Base-by-base conservation (phyloP, 2,888 invertebrate genomes). In the Ecliptopera silaceata region DNA sequence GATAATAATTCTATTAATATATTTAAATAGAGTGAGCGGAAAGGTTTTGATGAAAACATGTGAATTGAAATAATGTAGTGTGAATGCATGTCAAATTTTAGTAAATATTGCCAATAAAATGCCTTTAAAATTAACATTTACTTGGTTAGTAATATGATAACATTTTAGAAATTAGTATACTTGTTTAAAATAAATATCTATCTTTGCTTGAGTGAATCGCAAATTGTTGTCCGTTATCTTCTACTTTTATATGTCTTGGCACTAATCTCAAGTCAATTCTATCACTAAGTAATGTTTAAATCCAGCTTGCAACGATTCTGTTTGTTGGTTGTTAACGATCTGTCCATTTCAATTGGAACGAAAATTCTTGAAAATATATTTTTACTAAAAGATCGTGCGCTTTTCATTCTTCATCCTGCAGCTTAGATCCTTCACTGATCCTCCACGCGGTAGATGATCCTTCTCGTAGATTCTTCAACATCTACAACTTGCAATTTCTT, bases 301-400 rank as follows among this genome's bases (percentile, higher is more conserved):
- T 88, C 84, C 88, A 85, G 87, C 88, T 87, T 80, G 71, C 52
- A 69, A 73, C 74, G 65, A 75, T 70, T 82, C 80, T 75, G 74
- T 74, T 72, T 80, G 70, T 78, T 74, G 60, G 74, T 79, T 82
- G 80, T 79, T 81, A 74, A 83, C 79, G 64, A 83, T 83, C 84
- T 88, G 87, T 91, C 88, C 88, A 85, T 88, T 83, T 82, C 80
- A 64, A 84, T 82, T 85, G 81, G 82, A 84, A 80, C 76, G 68
- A 82, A 68, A 83, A 80, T 86, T 84, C 81, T 84, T 70, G 74
- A 79, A 88, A 88, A 89, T 89, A 89, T 89, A 90, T 88, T 86
- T 77, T 88, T 84, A 80, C 71, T 78, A 82, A 85, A 86, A 85
- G 79, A 77, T 77, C 82, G 80, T 83, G 68, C 75, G 88, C 88